Base-by-base conservation (phyloP, 2,113 vertebrate species). In the Takifugu bimaculatus region DNA sequence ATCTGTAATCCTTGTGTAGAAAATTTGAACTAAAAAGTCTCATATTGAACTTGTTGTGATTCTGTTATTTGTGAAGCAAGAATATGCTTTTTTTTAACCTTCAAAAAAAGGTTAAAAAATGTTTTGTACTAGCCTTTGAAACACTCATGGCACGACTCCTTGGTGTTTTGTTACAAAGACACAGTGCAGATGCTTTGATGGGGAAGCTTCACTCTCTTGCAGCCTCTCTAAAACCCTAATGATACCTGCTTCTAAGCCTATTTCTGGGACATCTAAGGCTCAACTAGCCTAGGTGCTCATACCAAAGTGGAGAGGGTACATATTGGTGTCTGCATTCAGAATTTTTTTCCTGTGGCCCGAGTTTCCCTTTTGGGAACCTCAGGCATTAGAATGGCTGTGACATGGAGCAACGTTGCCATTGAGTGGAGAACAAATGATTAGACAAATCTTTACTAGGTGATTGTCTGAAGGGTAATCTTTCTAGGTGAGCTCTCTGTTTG, bases 241-340 rank as follows among this genome's bases (percentile, higher is more conserved):
- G 75, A 85, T 77, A 76, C 77, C 75, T 79, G 74, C 60, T 74
- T 70, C 64, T 60, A 70, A 59, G 57, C 79, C 77, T 78, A 73
- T 86, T 85, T 79, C 70, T 52, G 70, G 50, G 50, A 82, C 77
- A 86, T 86, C 84, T 86, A 88, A 85, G 81, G 75, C 79, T 85
- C 82, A 84, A 81, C 77, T 72, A 72, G 63, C 68, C 79, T 68
- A 70, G 80, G 75, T 84, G 79, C 58, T 79, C 55, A 4, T 78
- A 75, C 74, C 74, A 74, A 63, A 63, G 54, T 65, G 65, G 57
- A 64, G 70, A 75, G 57, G 63, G 50, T 48, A 48, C 61, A 66
- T 58, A 63, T 4, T 27, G 49, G 50, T 75, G 57, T 63, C 72
- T 7, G 5, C 56, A 64, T 78, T 65, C 63, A 64, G 57, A 77